Evolutionary conservation across 2,113 vertebrate genomes (phyloP), one percentile per base, ranked within the genome.

Genomic region (Saccopteryx bilineata): DNA sequence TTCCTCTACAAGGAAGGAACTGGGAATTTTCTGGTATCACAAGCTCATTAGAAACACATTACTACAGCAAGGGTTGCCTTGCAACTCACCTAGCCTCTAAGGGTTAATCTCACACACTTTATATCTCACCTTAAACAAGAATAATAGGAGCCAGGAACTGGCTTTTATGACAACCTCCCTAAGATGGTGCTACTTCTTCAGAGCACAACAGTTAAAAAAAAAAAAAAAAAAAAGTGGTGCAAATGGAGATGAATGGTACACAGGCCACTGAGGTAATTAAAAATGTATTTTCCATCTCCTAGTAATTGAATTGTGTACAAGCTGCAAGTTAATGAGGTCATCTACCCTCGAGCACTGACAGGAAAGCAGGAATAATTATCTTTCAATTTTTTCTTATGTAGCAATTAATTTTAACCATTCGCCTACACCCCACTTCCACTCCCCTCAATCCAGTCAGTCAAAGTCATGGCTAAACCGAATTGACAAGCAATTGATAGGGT

Each of bases 231-330:
- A 98, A 94, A 97, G 96, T 97, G 95, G 84, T 97, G 98, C 98
- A 99, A 99, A 99, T 99, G 98, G 99, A 99, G 99, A 99, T 99
- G 99, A 99, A 99, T 99, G 98, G 98, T 98, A 98, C 96, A 94
- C 98, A 98, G 98, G 98, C 98, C 99, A 98, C 99, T 5, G 91
- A 99, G 99, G 99, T 99, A 99, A 99, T 99, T 99, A 99, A 99
- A 99, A 99, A 99, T 99, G 99, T 99, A 99, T 99, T 99, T 99
- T 99, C 99, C 99, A 99, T 99, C 98, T 99, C 98, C 98, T 97
- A 98, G 99, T 99, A 99, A 99, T 99, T 99, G 99, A 99, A 99
- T 99, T 99, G 99, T 99, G 99, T 99, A 99, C 99, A 99, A 99
- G 99, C 99, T 98, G 98, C 99, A 99, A 99, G 99, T 99, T 99